Evolutionary conservation across 2,888 invertebrate species (phyloP).

Genomic region (Acholoe squamosa): DNA sequence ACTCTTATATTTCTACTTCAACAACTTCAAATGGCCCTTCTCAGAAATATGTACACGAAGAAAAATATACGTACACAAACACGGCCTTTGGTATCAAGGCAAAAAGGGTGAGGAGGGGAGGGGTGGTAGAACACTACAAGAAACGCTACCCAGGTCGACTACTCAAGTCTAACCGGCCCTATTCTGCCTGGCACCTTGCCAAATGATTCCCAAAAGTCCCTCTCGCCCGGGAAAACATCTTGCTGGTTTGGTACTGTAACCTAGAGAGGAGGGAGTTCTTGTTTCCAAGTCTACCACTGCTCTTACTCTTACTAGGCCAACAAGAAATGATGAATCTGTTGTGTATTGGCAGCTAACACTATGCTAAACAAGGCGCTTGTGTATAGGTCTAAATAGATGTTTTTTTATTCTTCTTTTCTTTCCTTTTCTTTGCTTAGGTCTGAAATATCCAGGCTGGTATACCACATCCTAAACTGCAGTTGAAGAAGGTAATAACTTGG

Average conservation of each 20-base stretch:
- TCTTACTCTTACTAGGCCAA: no score
- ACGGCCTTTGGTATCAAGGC: not conserved
- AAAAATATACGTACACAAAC: not conserved
- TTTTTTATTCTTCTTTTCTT: no score
- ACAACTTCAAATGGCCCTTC: not conserved
- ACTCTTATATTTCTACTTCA: conserved; percentile 19
- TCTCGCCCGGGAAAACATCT: conserved; percentile 28
- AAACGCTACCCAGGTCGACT: not conserved
- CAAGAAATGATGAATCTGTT: no score
- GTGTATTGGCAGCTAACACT: no score
- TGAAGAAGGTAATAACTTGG: no score
- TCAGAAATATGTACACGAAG: conserved; percentile 8
- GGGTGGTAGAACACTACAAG: not conserved
- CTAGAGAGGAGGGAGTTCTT: not conserved
- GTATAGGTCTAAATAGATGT: no score
- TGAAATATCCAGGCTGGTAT: no score
- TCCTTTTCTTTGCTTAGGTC: no score
- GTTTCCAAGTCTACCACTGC: not conserved
- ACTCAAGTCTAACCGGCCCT: not conserved
- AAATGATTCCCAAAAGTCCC: conserved; percentile 26
- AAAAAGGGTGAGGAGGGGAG: not conserved
- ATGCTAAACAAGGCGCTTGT: no score
- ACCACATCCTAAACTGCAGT: no score
- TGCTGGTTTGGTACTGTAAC: not conserved
- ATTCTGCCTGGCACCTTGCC: conserved; percentile 11